Percentiles rank a stretch among this genome's conserved stretches.
These are phyloP conservation scores for Dynastes hyllus DNA, from an alignment of 2,888 invertebrate species.

Conservation along the genomic window DNA sequence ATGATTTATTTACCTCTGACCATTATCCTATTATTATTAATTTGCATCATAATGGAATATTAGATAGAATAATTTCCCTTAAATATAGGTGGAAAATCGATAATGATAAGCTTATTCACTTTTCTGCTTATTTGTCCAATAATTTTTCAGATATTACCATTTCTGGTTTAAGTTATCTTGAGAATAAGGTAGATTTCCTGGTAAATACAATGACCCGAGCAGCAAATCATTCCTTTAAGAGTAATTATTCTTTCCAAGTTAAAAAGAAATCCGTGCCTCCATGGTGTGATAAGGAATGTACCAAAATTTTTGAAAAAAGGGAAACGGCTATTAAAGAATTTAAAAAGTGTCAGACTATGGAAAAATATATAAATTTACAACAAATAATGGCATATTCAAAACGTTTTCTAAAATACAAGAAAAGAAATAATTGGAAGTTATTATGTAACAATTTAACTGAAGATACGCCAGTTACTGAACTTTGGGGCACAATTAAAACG, in stretches of 20 bases:
- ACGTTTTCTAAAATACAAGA: slow-evolving; percentile 7
- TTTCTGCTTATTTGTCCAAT: slow-evolving; percentile 1
- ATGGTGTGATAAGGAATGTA: slow-evolving; percentile 35
- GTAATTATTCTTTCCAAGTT: neutral
- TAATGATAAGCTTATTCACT: slow-evolving; percentile 1
- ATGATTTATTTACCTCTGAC: neutral
- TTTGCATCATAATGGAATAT: neutral
- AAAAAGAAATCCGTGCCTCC: slow-evolving; percentile 6
- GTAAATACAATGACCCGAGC: neutral
- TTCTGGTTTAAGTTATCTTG: neutral
- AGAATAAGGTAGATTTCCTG: slow-evolving; percentile 5
- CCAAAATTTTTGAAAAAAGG: slow-evolving; percentile 3
- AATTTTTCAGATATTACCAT: neutral
- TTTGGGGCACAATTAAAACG: slow-evolving; percentile 18
- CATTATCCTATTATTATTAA: slow-evolving; percentile 3
- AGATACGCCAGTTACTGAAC: slow-evolving; percentile 6
- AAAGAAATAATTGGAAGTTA: neutral
- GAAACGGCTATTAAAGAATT: slow-evolving; percentile 16
- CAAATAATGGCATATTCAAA: slow-evolving; percentile 23
- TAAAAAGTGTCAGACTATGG: slow-evolving; percentile 1
- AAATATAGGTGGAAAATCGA: slow-evolving; percentile 14
- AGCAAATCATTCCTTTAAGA: neutral
- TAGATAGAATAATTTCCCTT: neutral
- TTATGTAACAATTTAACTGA: slow-evolving; percentile 5
- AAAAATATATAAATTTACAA: slow-evolving; percentile 37